Percentiles rank a stretch among this genome's conserved stretches.
Evolutionary conservation across 1,140 invertebrate genomes (phyloP).

Genomic region (Saxidomus purpurata): DNA sequence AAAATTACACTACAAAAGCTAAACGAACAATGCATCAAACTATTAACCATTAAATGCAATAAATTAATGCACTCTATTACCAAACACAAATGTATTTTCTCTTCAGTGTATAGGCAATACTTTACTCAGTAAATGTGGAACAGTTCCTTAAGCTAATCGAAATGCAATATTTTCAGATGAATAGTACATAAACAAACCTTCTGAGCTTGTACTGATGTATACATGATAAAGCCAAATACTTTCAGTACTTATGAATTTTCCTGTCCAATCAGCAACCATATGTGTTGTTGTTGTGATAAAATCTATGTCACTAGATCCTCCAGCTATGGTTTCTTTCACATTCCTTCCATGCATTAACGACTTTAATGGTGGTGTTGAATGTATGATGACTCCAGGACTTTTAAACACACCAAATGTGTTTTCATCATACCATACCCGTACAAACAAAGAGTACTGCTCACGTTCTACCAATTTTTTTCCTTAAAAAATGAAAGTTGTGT

Average conservation of each 20-base stretch:
- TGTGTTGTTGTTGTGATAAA: neutral
- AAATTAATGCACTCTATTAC: too few species aligned
- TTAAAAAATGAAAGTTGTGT: too few species aligned
- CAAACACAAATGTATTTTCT: too few species aligned
- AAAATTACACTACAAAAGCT: too few species aligned
- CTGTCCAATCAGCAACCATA: neutral
- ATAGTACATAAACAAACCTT: neutral
- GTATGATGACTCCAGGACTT: slow-evolving; percentile 13
- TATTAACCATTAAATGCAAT: too few species aligned
- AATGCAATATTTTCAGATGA: too few species aligned
- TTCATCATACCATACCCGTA: slow-evolving; percentile 26
- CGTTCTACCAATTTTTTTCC: neutral
- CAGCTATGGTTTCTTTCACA: slow-evolving; percentile 15
- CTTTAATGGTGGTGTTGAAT: neutral
- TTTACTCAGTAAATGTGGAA: too few species aligned
- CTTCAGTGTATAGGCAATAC: too few species aligned
- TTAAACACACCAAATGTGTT: slow-evolving; percentile 25
- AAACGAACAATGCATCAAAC: too few species aligned
- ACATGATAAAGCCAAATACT: neutral
- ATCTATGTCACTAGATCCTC: neutral
- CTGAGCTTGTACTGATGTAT: slow-evolving; percentile 2
- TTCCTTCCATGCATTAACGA: neutral
- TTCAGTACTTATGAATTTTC: slow-evolving; percentile 9
- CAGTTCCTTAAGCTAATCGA: too few species aligned
- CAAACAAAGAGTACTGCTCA: slow-evolving; percentile 19